Conservation (phyloP, 2,113 vertebrate species). For the Rhinolophus sinicus region DNA sequence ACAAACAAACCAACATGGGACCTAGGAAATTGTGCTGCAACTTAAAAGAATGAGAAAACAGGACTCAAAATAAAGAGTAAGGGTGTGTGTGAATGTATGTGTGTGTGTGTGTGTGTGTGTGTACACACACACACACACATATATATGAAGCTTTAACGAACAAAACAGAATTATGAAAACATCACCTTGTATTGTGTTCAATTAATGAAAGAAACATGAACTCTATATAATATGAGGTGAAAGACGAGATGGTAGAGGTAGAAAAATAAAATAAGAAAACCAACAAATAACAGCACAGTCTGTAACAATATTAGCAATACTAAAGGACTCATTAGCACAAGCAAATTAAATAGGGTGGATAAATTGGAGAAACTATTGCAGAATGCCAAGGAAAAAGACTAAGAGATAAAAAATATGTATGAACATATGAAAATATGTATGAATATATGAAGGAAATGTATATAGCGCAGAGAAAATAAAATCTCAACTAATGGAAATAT, state of each 20-base stretch:
- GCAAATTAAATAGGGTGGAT: background rate
- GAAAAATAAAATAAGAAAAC: background rate
- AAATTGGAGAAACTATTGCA: background rate
- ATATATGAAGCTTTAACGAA: background rate
- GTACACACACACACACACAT: too few species aligned
- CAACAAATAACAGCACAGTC: background rate
- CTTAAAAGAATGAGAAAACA: background rate
- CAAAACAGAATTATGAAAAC: conserved; percentile 12
- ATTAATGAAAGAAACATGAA: background rate
- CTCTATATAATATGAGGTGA: background rate
- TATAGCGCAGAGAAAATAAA: background rate
- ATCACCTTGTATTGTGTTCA: background rate
- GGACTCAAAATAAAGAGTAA: background rate
- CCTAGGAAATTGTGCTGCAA: background rate
- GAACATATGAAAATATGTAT: background rate
- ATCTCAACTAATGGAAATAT: background rate
- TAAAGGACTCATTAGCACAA: background rate
- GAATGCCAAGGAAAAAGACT: background rate
- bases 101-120: background rate
- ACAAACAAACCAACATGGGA: background rate
- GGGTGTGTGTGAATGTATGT: background rate
- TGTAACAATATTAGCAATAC: background rate
- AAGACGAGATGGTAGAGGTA: background rate
- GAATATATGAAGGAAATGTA: background rate
- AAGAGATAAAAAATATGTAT: background rate